Evolutionary conservation across 2,113 vertebrate species (phyloP).

Genomic region (Psammodynastes pulverulentus): DNA sequence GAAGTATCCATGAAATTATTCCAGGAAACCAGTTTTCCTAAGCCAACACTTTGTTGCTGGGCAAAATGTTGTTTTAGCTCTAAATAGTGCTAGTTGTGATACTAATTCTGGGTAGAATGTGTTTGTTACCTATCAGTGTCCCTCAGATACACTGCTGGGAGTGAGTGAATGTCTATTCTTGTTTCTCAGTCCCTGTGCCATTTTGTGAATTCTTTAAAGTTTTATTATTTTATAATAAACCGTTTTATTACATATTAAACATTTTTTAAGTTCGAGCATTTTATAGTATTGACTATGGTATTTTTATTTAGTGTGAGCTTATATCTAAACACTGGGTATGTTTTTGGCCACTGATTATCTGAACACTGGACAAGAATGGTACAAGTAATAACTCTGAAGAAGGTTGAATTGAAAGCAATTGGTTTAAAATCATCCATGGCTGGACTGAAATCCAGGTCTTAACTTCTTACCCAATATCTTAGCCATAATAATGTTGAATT

Average conservation of each 20-base stretch:
- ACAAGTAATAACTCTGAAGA: not conserved
- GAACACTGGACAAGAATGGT: not conserved
- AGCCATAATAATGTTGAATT: not conserved
- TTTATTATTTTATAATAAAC: conserved; percentile 1
- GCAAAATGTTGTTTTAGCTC: not conserved
- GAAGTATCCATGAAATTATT: not conserved
- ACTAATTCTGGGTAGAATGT: not conserved
- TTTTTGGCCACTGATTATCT: not conserved
- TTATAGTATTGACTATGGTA: not conserved
- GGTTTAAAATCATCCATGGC: not conserved
- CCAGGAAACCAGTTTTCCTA: not conserved
- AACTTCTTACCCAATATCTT: not conserved
- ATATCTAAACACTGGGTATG: not conserved
- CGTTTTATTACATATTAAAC: not conserved
- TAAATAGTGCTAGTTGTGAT: not conserved
- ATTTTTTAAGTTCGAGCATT: not conserved
- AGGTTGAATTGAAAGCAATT: not conserved
- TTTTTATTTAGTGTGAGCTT: not conserved
- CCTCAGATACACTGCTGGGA: not conserved
- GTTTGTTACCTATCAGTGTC: not conserved
- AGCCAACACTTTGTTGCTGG: not conserved
- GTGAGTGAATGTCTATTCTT: not conserved
- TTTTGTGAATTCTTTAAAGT: not conserved
- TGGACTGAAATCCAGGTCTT: not conserved
- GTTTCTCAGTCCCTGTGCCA: not conserved